Conservation (phyloP, 2,888 invertebrate genomes). For the Sycophila texana region DNA sequence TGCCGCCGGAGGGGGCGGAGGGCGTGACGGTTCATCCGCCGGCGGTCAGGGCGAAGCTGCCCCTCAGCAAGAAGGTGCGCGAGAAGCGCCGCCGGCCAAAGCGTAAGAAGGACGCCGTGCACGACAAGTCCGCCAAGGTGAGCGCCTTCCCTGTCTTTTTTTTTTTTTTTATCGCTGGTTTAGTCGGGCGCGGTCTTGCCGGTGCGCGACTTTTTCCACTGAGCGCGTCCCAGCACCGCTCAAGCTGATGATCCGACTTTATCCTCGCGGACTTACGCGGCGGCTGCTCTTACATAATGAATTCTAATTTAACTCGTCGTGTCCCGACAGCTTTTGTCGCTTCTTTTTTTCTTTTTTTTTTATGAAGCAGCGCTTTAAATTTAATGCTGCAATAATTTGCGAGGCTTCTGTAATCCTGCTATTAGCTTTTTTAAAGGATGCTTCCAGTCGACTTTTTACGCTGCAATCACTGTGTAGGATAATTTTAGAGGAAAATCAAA, state of each 20-base stretch:
- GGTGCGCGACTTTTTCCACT: neutral
- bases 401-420: too few relatives aligned
- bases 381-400: neutral
- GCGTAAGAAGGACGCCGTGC: conserved; percentile 76
- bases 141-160: neutral
- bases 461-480: too few relatives aligned
- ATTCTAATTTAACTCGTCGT: neutral
- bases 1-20: conserved; percentile 84
- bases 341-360: neutral
- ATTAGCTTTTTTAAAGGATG: too few relatives aligned
- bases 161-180: neutral
- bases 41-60: conserved; percentile 90
- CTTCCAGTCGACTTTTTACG: too few relatives aligned
- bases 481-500: too few relatives aligned
- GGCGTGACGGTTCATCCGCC: conserved; percentile 89
- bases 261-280: neutral
- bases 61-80: conserved; percentile 89
- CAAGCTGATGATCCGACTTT: conserved; percentile 1
- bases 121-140: conserved; percentile 64
- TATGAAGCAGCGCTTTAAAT: neutral
- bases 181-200: too few relatives aligned
- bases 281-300: neutral
- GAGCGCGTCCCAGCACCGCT: neutral
- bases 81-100: conserved; percentile 79
- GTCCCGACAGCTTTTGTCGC: neutral